Evolutionary conservation across 2,113 vertebrate genomes (phyloP), one percentile per base, ranked within the genome.

Genomic region (Herpetotheres cachinnans): DNA sequence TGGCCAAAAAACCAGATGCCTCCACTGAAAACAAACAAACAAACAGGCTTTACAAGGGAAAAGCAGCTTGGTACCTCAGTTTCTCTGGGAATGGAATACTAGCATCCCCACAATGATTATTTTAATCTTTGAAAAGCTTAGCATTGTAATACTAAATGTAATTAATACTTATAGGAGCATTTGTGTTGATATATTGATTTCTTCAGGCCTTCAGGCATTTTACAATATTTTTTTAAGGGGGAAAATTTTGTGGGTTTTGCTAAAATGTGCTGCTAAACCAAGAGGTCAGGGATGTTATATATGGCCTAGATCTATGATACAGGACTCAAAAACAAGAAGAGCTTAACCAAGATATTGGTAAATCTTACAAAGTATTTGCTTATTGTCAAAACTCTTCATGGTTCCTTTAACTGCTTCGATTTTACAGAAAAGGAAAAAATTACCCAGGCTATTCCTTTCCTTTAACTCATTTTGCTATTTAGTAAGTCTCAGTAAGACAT

Each of bases 1-100:
- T 21, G 34, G 11, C 17, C 6, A 47, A 80, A 59, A 82, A 19
- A 0, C 0, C 20, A 93, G 30, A 76, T 49, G 9, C 3, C 24
- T 56, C 14, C 27, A 30, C 7, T 63, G 36, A 71, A 80, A 82
- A 71, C 2, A 70, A 54, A 9, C 1, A 16, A 42, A 36, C 10
- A 18, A 24, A 46, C 47, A 17, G 2, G 16, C 16, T 63, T 36
- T 42, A 40, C 5, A 93, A 38, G 6, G 14, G 26, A 66, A 74
- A 58, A n/a, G 3, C 12, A 76, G 5, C 18, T 20, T 77, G 5
- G 16, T 26, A 59, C 3, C 14, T 61, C 58, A 13, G 4, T 27
- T 46, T 86, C 18, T 62, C 21, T 66, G n/a, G 19, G 24, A 91
- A 54, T n/a, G 32, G 49, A 67, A 54, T 32, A 46, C 9, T 58